Conservation (phyloP, 37 sponge, comb jelly and placozoan genomes). For the Ephydatia muelleri region DNA sequence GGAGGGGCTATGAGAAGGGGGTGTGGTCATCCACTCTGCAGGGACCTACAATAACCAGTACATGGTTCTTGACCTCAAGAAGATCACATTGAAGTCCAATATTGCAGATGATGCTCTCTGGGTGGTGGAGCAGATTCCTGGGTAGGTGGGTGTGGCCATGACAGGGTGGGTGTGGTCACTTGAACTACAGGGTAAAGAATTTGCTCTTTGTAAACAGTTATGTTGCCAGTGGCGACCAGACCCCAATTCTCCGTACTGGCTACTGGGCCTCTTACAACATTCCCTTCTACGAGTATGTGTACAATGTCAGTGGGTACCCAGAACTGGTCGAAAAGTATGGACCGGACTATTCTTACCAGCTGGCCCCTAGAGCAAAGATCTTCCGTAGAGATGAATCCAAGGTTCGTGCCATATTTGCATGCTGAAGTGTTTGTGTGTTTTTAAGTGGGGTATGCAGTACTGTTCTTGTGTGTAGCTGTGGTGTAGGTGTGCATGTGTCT, state of each 20-base stretch:
- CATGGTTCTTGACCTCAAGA: slow-evolving; percentile 72
- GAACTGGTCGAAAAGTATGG: slow-evolving; percentile 38
- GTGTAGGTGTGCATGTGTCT: not conserved
- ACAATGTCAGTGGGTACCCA: slow-evolving; percentile 44
- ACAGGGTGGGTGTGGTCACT: too few relatives aligned
- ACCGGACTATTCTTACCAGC: slow-evolving; percentile 23
- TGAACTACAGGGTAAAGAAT: too few relatives aligned
- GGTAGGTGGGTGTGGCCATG: slow-evolving; percentile 35
- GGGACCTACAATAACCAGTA: slow-evolving; percentile 82
- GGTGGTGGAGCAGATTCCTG: slow-evolving; percentile 74
- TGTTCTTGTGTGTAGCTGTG: not conserved
- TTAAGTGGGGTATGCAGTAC: not conserved
- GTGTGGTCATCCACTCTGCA: slow-evolving; percentile 10
- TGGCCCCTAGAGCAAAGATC: slow-evolving; percentile 70
- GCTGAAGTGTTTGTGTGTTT: not conserved
- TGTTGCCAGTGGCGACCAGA: slow-evolving; percentile 57
- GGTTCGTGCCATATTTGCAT: not conserved
- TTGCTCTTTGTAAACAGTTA: slow-evolving; percentile 20
- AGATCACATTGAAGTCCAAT: slow-evolving; percentile 28
- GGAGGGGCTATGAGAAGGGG: not conserved
- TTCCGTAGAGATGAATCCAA: slow-evolving; percentile 67
- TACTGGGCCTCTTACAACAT: slow-evolving; percentile 80
- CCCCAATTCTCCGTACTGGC: slow-evolving; percentile 52
- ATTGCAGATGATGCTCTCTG: slow-evolving; percentile 55
- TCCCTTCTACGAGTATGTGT: slow-evolving; percentile 70